Evolutionary conservation across 2,113 vertebrate species (phyloP), one percentile per base, ranked within the genome.

Genomic region (Anguilla rostrata): DNA sequence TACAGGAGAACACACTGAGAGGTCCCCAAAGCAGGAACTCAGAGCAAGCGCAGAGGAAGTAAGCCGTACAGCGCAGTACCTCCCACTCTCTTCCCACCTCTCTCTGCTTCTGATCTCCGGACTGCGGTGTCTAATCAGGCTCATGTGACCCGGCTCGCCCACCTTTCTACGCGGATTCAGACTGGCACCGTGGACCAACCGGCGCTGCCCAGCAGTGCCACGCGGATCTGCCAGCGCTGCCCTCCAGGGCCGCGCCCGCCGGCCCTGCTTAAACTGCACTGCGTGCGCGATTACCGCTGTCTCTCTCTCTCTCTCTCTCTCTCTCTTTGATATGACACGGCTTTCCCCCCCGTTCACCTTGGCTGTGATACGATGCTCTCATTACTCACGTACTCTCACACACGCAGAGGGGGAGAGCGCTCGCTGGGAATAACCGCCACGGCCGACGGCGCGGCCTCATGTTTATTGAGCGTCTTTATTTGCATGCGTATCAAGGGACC

Each of bases 401-500:
- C 20, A 56, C 22, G 14, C 63, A 71, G 83, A 75, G n/a, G 26
- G 39, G 4, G 75, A 46, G 46, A 26, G 14, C 22, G 8, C 63
- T 57, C 60, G 39, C 41, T 84, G 39, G 39, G n/a, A 84, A 84
- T 75, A 15, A 84, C 41, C 39, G 60, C 39, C 22, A 71, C 14
- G 22, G 83, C 78, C 29, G 34, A 0, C 34, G 34, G 16, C 80
- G 12, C 41, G 1, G 80, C 80, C 40, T 46, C 39, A 29, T 81
- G 79, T 81, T 14, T 81, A 26, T 46, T 81, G 20, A 81, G 39
- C 2, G 20, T 79, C 75, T 79, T 15, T 39, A 79, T 80, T 85
- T 79, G 9, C 46, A 84, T 84, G 66, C 46, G 34, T 84, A 57
- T 85, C 66, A 78, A 78, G 29, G 22, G 40, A 85, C 75, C 79